A percentile compares a stretch with the other conserved stretches of the same genome.
phyloP scores from a whole-genome alignment of 1,140 invertebrate species.

The Coptotermes formosanus region DNA sequence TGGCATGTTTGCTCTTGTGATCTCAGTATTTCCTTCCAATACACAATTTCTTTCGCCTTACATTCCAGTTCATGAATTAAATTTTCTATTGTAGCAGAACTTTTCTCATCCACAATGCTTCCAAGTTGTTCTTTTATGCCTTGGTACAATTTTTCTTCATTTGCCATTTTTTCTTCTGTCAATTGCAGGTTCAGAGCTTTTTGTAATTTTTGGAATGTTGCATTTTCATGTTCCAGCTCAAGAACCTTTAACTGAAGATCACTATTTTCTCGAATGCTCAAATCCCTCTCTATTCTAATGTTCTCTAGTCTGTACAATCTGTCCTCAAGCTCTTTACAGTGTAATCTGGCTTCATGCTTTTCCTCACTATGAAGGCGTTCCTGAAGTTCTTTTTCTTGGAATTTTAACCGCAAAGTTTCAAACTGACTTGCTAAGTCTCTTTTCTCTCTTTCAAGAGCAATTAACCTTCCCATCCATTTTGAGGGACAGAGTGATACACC shows the following conservation, averaged over 20 bases:
- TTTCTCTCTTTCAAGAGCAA: not conserved
- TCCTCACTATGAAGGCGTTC: not conserved
- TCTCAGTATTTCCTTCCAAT: conserved; percentile 18
- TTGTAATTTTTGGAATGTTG: conserved; percentile 2
- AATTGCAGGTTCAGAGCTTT: not conserved
- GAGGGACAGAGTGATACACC: not conserved
- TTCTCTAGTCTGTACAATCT: not conserved
- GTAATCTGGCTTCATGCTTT: not conserved
- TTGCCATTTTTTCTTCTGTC: not conserved
- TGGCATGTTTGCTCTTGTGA: not conserved
- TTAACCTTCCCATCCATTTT: not conserved
- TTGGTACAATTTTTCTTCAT: not conserved
- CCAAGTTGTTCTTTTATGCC: not conserved
- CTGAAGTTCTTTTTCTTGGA: not conserved
- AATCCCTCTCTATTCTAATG: not conserved
- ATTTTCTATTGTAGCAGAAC: conserved; percentile 12
- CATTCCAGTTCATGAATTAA: conserved; percentile 31
- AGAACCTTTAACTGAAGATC: not conserved
- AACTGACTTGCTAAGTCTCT: not conserved
- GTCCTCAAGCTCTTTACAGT: not conserved
- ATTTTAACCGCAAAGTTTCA: not conserved
- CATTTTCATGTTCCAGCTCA: not conserved
- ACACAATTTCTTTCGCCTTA: conserved; percentile 20
- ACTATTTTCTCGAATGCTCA: not conserved
- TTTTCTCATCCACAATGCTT: conserved; percentile 13